phyloP scores from a whole-genome alignment of 1,140 invertebrate species.

The Oedothorax gibbosus region DNA sequence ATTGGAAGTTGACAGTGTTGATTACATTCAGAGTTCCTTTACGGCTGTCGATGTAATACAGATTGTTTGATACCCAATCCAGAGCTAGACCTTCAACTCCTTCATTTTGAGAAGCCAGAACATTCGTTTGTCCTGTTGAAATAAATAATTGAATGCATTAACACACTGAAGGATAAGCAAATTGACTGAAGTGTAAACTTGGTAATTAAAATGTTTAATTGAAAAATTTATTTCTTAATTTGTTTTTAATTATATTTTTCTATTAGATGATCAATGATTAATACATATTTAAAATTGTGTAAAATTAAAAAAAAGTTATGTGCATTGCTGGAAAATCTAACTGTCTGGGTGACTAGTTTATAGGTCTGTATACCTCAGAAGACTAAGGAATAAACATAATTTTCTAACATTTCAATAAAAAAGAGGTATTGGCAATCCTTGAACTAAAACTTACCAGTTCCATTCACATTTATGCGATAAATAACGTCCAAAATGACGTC shows the following conservation, averaged over 20 bases:
- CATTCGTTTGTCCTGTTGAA: conserved; percentile 81
- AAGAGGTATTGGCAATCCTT: conserved; percentile 33
- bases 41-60: conserved; percentile 97
- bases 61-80: conserved; percentile 96
- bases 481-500: conserved; percentile 98
- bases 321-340: background rate
- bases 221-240: no score
- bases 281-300: no score
- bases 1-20: conserved; percentile 85
- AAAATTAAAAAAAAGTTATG: background rate
- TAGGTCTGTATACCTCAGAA: no score
- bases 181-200: no score
- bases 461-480: conserved; percentile 89
- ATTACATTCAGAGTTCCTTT: conserved; percentile 96
- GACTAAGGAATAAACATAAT: no score
- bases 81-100: conserved; percentile 96
- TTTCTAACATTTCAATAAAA: conserved; percentile 66
- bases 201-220: no score
- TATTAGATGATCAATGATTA: no score
- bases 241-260: no score
- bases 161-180: background rate
- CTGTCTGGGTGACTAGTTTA: no score
- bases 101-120: conserved; percentile 95
- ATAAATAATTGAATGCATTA: conserved; percentile 38
- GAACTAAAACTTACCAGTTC: conserved; percentile 74